These are phyloP conservation scores for Hiodon alosoides DNA, from an alignment of 2,113 vertebrate genomes.

Conservation along the genomic window DNA sequence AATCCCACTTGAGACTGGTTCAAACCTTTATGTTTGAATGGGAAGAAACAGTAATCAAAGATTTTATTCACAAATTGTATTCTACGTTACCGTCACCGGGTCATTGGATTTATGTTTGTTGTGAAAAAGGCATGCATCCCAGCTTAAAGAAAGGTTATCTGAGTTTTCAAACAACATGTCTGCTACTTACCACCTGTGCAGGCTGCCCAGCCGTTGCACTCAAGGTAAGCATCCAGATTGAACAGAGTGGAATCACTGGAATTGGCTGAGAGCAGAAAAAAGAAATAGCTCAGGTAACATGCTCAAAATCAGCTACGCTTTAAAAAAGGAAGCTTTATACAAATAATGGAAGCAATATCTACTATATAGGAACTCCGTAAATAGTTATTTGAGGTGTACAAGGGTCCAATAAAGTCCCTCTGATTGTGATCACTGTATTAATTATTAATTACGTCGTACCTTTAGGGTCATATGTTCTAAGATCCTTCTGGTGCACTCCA, in stretches of 20 bases:
- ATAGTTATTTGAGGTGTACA: not conserved
- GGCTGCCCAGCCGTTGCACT: slow-evolving; percentile 60
- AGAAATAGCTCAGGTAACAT: not conserved
- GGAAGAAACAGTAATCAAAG: not conserved
- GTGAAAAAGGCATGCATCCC: not conserved
- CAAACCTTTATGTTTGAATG: slow-evolving; percentile 39
- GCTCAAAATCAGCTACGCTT: too few species aligned
- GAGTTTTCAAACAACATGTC: not conserved
- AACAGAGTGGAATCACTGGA: slow-evolving; percentile 46
- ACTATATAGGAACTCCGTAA: not conserved
- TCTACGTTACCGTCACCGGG: not conserved
- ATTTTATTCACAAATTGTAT: not conserved
- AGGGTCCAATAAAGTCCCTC: not conserved
- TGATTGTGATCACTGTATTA: not conserved
- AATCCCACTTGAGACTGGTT: slow-evolving; percentile 49
- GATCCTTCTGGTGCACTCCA: slow-evolving; percentile 45
- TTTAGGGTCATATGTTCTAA: slow-evolving; percentile 47
- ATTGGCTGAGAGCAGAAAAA: slow-evolving; percentile 32
- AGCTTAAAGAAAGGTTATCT: too few species aligned
- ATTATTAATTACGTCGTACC: slow-evolving; percentile 36
- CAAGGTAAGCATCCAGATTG: slow-evolving; percentile 60
- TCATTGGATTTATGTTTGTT: not conserved
- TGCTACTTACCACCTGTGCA: slow-evolving; percentile 57
- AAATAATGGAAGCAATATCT: not conserved
- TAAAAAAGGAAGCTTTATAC: too few species aligned